These are phyloP conservation scores for Pelobates cultripes DNA, from an alignment of 2,797 vertebrate species.

Conservation along the genomic window DNA sequence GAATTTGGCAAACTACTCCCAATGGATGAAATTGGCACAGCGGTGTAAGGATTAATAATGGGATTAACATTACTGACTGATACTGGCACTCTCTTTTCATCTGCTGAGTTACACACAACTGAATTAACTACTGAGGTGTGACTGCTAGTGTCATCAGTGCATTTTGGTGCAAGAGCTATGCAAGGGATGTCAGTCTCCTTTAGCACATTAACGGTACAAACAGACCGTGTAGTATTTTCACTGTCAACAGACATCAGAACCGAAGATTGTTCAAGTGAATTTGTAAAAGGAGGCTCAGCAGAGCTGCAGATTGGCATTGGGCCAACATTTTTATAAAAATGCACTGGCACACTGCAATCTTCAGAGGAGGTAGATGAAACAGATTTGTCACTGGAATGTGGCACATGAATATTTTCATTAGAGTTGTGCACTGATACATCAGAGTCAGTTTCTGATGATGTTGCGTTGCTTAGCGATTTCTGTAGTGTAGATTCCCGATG, in stretches of 20 bases:
- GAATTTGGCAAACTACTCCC: constrained; percentile 76
- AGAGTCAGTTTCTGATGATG: constrained; percentile 72
- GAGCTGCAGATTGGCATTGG: constrained; percentile 74
- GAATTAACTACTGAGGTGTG: constrained; percentile 62
- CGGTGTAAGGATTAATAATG: constrained; percentile 67
- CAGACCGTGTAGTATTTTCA: constrained; percentile 69
- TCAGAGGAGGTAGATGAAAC: constrained; percentile 80
- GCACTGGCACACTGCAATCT: constrained; percentile 74
- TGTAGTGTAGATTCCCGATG: constrained; percentile 73
- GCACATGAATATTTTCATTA: constrained; percentile 70
- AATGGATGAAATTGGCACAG: constrained; percentile 72
- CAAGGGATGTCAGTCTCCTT: constrained; percentile 73
- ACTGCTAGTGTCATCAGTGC: constrained; percentile 67
- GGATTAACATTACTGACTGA: constrained; percentile 63
- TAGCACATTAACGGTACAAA: constrained; percentile 74
- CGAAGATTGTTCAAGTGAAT: constrained; percentile 76
- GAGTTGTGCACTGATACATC: constrained; percentile 71
- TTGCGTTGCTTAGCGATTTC: constrained; percentile 66
- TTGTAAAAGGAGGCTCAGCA: constrained; percentile 75
- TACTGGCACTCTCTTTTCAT: constrained; percentile 69
- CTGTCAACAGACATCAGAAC: constrained; percentile 79
- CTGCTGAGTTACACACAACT: constrained; percentile 58
- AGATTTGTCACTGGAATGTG: constrained; percentile 76
- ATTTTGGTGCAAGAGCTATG: constrained; percentile 76
- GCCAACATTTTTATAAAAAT: constrained; percentile 75